phyloP scores from a whole-genome alignment of 2,113 vertebrate species.

The Ciconia maguari region DNA sequence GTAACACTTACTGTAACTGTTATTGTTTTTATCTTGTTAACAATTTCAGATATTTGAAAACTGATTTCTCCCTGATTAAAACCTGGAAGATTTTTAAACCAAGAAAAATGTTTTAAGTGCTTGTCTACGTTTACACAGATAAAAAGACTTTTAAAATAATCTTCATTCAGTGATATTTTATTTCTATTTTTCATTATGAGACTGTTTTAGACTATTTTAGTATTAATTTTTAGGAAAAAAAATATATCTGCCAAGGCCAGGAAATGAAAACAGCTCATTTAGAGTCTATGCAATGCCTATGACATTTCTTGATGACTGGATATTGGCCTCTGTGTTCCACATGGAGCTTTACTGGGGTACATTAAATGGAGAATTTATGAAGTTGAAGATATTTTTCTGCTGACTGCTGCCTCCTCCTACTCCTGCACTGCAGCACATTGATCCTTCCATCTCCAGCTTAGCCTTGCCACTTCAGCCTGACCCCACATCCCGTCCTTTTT shows the following conservation, averaged over 20 bases:
- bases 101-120: background rate
- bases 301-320: background rate
- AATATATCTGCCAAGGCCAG: background rate
- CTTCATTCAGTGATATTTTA: background rate
- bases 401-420: background rate
- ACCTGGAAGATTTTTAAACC: background rate
- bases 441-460: background rate
- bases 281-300: background rate
- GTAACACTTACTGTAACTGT: background rate
- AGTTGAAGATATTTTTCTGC: background rate
- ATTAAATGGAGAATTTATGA: background rate
- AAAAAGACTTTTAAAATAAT: background rate
- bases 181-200: background rate
- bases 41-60: background rate
- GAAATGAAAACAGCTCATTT: background rate
- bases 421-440: background rate
- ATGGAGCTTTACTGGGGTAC: background rate
- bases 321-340: background rate
- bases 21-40: background rate
- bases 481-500: background rate
- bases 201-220: background rate
- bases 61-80: background rate
- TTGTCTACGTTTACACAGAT: background rate
- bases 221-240: background rate
- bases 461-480: background rate